These are phyloP conservation scores for Oryzias melastigma DNA, from an alignment of 2,113 vertebrate genomes.

Conservation along the genomic window DNA sequence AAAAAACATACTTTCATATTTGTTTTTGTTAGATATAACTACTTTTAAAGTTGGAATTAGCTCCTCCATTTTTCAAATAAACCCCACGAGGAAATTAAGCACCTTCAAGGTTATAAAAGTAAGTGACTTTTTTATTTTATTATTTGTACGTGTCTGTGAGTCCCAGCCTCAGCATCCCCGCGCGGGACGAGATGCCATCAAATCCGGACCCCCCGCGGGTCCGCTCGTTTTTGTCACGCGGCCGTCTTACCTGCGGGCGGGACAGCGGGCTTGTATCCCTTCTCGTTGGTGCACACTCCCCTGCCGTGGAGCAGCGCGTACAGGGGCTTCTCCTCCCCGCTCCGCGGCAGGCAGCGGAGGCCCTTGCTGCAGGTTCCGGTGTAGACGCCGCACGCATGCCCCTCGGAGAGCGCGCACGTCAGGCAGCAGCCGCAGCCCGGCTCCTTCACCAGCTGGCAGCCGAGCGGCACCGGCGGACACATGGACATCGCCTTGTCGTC, in stretches of 20 bases:
- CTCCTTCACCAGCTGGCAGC: slow-evolving; percentile 96
- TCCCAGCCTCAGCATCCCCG: not conserved
- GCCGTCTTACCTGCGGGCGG: slow-evolving; percentile 84
- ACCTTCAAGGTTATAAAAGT: too few relatives aligned
- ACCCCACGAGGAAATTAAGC: too few relatives aligned
- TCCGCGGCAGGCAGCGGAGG: slow-evolving; percentile 91
- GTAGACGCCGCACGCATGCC: slow-evolving; percentile 95
- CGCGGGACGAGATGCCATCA: not conserved
- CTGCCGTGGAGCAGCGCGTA: slow-evolving; percentile 95
- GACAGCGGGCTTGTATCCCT: slow-evolving; percentile 88
- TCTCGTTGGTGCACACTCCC: slow-evolving; percentile 93
- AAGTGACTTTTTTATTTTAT: not conserved
- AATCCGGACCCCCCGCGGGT: not conserved
- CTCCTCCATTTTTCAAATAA: too few relatives aligned
- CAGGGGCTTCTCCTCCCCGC: slow-evolving; percentile 95
- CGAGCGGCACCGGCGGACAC: slow-evolving; percentile 88
- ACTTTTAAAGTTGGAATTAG: too few relatives aligned
- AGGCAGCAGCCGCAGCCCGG: slow-evolving; percentile 98
- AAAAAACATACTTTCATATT: too few relatives aligned
- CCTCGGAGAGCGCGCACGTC: slow-evolving; percentile 93
- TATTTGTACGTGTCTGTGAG: not conserved
- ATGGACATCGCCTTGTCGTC: slow-evolving; percentile 94
- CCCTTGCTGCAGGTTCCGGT: slow-evolving; percentile 93
- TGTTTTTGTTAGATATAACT: too few relatives aligned
- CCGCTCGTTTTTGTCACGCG: not conserved